phyloP scores from a whole-genome alignment of 2,888 invertebrate genomes.

The Lithophane leautieri region DNA sequence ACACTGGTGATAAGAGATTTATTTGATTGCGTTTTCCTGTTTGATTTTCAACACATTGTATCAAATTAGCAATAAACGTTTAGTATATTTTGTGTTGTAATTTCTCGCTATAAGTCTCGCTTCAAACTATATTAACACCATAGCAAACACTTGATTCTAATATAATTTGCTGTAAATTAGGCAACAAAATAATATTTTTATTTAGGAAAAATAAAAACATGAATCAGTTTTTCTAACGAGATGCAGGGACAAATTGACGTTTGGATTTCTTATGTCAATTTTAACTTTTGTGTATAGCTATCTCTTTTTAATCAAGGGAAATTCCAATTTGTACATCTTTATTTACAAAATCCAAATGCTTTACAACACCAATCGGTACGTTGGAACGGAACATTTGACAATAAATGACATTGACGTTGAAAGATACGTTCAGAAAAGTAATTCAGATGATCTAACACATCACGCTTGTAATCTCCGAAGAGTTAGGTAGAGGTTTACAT shows the following conservation, averaged over 20 bases:
- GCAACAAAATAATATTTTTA: conserved; percentile 8
- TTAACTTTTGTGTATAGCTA: neutral
- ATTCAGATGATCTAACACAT: too few species aligned
- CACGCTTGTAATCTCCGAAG: too few species aligned
- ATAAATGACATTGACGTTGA: conserved; percentile 30
- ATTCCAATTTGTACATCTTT: neutral
- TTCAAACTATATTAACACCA: neutral
- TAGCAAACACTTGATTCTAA: neutral
- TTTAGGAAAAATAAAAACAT: conserved; percentile 5
- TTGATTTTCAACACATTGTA: conserved; percentile 31
- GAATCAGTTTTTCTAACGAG: conserved; percentile 29
- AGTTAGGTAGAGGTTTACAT: too few species aligned
- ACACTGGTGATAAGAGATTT: conserved; percentile 48
- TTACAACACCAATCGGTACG: too few species aligned
- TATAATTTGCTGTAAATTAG: neutral
- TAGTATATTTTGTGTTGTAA: neutral
- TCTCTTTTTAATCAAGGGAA: neutral
- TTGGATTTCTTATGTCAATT: neutral
- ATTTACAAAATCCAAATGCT: neutral
- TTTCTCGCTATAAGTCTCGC: neutral
- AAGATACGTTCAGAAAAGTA: conserved; percentile 24
- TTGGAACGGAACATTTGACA: conserved; percentile 21
- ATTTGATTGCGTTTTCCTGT: conserved; percentile 54
- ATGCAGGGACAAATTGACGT: conserved; percentile 9
- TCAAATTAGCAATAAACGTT: neutral